phyloP scores from a whole-genome alignment of 2,888 invertebrate genomes.

The Napeogenes inachia region DNA sequence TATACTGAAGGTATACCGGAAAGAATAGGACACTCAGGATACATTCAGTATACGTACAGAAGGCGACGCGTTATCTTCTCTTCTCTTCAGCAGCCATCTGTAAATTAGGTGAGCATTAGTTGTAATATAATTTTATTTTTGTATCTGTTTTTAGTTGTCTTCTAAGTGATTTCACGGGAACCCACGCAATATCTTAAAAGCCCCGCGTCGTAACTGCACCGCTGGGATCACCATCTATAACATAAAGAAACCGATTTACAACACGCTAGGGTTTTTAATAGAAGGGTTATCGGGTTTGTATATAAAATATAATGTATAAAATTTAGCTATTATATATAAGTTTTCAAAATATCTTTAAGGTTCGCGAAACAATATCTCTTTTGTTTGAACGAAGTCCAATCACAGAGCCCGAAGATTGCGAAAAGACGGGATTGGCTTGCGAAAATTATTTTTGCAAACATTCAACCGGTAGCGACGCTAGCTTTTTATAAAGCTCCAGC shows the following conservation, averaged over 20 bases:
- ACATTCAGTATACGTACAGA: conserved; percentile 99
- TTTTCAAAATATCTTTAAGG: conserved; percentile 21
- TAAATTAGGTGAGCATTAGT: conserved; percentile 29
- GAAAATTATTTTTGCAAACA: conserved; percentile 70
- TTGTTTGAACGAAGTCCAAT: conserved; percentile 63
- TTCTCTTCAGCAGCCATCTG: conserved; percentile 39
- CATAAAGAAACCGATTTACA: conserved; percentile 76
- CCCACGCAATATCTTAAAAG: conserved; percentile 66
- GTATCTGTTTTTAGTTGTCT: conserved; percentile 4
- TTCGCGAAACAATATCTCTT: conserved; percentile 45
- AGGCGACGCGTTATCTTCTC: conserved; percentile 83
- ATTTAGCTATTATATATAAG: conserved; percentile 19
- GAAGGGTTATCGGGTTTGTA: conserved; percentile 68
- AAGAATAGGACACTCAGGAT: conserved; percentile 97
- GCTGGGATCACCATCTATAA: conserved; percentile 69
- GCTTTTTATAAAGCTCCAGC: conserved; percentile 52
- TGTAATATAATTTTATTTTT: conserved; percentile 5
- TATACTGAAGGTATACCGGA: conserved; percentile 99
- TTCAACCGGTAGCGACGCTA: conserved; percentile 54
- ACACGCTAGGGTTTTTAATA: conserved; percentile 65
- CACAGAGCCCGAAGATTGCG: conserved; percentile 43
- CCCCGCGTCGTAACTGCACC: conserved; percentile 55
- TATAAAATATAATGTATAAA: conserved; percentile 55
- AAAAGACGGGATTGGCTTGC: conserved; percentile 69
- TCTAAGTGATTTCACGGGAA: conserved; percentile 25